A percentile compares a stretch with the other conserved stretches of the same genome.
Conservation (phyloP, 2,113 vertebrate species). For the Hemibagrus wyckioides region DNA sequence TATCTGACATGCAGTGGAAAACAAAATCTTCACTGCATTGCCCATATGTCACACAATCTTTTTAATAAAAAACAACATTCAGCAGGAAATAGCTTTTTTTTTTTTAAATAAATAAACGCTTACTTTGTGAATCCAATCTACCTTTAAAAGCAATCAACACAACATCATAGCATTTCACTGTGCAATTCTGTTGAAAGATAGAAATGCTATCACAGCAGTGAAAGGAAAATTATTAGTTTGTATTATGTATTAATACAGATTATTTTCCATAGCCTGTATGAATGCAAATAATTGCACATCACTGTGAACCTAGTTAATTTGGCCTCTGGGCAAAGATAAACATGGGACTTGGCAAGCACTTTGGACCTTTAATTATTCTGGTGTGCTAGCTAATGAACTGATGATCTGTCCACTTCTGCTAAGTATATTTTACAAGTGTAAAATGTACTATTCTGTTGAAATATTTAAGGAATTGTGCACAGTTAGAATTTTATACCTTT, state of each 20-base stretch:
- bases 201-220: not conserved
- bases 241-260: not conserved
- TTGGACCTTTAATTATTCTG: not conserved
- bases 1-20: not conserved
- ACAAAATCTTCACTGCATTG: not conserved
- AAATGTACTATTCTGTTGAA: not conserved
- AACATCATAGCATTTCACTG: not conserved
- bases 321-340: not conserved
- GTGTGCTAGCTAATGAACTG: not conserved
- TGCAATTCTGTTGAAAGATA: not conserved
- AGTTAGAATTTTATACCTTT: slow-evolving; percentile 77
- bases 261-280: not conserved
- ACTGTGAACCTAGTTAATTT: not conserved
- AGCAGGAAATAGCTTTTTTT: not conserved
- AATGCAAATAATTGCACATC: not conserved
- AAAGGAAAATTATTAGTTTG: not conserved
- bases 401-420: not conserved
- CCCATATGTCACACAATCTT: not conserved
- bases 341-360: not conserved
- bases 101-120: not conserved
- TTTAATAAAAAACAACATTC: not conserved
- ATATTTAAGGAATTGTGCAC: not conserved
- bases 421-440: not conserved
- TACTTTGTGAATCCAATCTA: not conserved
- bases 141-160: not conserved